Evolutionary conservation across 2,113 vertebrate genomes (phyloP), one percentile per base, ranked within the genome.

Genomic region (Motacilla tschutschensis): DNA sequence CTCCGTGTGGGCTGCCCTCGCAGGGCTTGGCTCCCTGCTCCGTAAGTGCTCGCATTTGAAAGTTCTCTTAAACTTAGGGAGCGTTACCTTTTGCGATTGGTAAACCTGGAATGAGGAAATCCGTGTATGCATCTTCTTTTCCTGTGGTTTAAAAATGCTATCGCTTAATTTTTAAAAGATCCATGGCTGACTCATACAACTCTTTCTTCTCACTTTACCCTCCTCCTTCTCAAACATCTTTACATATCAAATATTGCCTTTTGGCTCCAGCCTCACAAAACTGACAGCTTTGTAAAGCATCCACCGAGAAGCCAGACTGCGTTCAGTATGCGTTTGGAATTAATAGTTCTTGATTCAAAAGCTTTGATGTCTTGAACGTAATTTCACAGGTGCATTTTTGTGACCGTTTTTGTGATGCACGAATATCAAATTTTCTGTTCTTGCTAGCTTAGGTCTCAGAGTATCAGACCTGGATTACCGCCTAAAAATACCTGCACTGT

Each of bases 241-340:
- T 82, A 89, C 92, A 88, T 89, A 91, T 93, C 79, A 93, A 91
- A 90, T 94, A 91, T 75, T 94, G 87, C 82, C 75, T 95, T 91
- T 94, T 93, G 91, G 91, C 89, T 88, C 91, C 70, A 85, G 82
- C 87, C 51, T 94, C 85, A n/a, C 73, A 69, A 67, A 93, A 38
- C 62, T 92, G 93, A 95, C 95, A 95, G 90, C 90, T 94, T 93
- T 85, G 88, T 86, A 91, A 92, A 85, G 88, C 86, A 82, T 93
- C 73, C 81, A 41, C 87, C 17, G 50, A 66, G 85, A 89, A 93
- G 71, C 92, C 87, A 93, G 91, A 92, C 89, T 91, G 85, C 5
- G 1, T 86, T 90, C 66, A 53, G 71, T 87, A 88, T 94, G 94
- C 58, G 26, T 76, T 91, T 40, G 36, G 93, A 94, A 92, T 92